Evolutionary conservation across 2,888 invertebrate species (phyloP).

Genomic region (Drosophila algonquin): DNA sequence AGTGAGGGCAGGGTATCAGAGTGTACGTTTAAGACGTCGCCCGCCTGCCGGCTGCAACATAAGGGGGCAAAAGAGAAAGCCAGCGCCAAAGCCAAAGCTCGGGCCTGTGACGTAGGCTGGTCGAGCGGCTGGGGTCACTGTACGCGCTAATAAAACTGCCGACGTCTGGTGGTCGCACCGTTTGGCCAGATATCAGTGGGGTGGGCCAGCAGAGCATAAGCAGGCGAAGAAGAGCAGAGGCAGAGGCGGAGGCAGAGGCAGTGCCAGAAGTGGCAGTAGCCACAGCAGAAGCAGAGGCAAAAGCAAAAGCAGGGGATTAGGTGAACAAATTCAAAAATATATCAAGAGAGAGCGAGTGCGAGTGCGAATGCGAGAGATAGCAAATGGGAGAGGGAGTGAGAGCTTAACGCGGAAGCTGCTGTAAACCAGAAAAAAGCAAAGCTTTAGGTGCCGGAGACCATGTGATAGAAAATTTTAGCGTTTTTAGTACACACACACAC

Average conservation of each 20-base stretch:
- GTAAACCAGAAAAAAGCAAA: constrained; percentile 25
- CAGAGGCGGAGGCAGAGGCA: neutral
- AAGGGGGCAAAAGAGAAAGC: constrained; percentile 33
- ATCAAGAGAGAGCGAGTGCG: neutral
- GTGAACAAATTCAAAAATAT: constrained; percentile 2
- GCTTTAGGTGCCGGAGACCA: constrained; percentile 27
- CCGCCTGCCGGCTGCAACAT: neutral
- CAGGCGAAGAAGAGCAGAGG: constrained; percentile 7
- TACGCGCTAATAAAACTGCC: constrained; percentile 31
- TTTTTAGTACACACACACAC: neutral
- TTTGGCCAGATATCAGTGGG: constrained; percentile 18
- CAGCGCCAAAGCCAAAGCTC: constrained; percentile 32
- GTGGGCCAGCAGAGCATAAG: constrained; percentile 17
- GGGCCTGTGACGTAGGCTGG: constrained; percentile 28
- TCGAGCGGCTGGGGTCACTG: constrained; percentile 31
- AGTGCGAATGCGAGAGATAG: neutral
- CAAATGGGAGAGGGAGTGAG: neutral
- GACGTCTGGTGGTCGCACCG: constrained; percentile 11
- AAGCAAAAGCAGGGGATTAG: neutral
- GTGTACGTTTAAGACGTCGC: neutral
- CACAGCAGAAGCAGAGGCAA: constrained; percentile 5
- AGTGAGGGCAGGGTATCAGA: neutral
- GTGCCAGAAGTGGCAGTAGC: constrained; percentile 1
- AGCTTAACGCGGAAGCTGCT: constrained; percentile 52
- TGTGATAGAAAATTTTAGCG: constrained; percentile 45